phyloP scores from a whole-genome alignment of 2,113 vertebrate species.

The Pithys albifrons region DNA sequence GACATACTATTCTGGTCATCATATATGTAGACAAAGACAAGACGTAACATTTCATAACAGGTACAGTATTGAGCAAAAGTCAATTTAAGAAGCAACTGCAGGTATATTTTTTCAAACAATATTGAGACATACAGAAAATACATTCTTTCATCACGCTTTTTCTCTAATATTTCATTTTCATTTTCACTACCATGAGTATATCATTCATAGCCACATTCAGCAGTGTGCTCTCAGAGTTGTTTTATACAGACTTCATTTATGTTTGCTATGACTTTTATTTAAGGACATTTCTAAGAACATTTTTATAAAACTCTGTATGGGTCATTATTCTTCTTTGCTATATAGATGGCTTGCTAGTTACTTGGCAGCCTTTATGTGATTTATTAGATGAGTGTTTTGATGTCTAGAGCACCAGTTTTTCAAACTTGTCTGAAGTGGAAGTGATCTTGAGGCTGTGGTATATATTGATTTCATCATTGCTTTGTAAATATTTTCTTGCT shows the following conservation, averaged over 20 bases:
- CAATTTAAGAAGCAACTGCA: neutral
- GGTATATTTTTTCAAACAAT: neutral
- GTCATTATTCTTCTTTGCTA: slow-evolving; percentile 54
- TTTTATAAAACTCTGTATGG: slow-evolving; percentile 50
- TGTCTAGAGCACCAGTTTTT: slow-evolving; percentile 31
- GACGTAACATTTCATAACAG: neutral
- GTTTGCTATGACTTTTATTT: slow-evolving; percentile 57
- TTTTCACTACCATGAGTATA: neutral
- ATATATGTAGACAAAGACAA: neutral
- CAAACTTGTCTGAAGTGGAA: slow-evolving; percentile 40
- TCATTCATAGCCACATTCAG: neutral
- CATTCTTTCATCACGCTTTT: neutral
- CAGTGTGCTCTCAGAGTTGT: neutral
- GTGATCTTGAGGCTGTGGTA: slow-evolving; percentile 21
- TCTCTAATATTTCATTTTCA: neutral
- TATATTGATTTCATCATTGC: slow-evolving; percentile 37
- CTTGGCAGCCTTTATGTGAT: slow-evolving; percentile 46
- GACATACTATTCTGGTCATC: neutral
- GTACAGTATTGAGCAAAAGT: neutral
- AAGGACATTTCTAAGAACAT: slow-evolving; percentile 49
- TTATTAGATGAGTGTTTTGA: slow-evolving; percentile 37
- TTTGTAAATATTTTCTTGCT: slow-evolving; percentile 44
- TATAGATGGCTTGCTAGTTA: slow-evolving; percentile 32
- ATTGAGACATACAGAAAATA: neutral
- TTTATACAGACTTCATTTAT: slow-evolving; percentile 43